Conservation (phyloP, 2,888 invertebrate genomes). For the Minunthozetes semirufus region DNA sequence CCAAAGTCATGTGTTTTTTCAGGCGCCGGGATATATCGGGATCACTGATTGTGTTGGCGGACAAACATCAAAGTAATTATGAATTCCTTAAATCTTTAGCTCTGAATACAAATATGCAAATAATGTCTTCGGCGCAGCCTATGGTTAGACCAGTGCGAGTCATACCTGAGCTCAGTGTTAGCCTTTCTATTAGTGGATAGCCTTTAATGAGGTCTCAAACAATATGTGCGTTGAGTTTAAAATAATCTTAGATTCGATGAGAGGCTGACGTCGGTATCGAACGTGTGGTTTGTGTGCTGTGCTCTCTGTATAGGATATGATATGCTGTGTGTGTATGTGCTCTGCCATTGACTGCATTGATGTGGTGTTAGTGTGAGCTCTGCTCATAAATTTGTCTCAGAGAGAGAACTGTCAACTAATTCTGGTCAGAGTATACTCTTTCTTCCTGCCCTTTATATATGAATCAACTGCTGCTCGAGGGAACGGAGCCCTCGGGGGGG, state of each 20-base stretch:
- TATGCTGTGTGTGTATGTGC: background rate
- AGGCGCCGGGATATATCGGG: conserved; percentile 93
- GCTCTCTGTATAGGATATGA: background rate
- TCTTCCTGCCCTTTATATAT: conserved; percentile 23
- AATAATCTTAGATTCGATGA: background rate
- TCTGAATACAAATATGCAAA: background rate
- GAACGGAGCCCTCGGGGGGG: conserved; percentile 11
- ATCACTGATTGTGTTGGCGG: conserved; percentile 91
- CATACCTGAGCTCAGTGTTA: background rate
- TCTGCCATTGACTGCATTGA: background rate
- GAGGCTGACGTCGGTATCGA: background rate
- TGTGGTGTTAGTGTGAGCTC: conserved; percentile 1
- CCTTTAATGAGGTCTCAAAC: background rate
- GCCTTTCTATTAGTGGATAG: too few species aligned
- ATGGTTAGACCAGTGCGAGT: background rate
- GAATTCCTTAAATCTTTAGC: background rate
- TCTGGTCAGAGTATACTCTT: conserved; percentile 25
- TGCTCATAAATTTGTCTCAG: conserved; percentile 12
- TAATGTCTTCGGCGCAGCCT: background rate
- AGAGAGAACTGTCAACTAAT: conserved; percentile 15
- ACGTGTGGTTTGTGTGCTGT: background rate
- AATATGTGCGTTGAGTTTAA: background rate
- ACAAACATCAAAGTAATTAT: conserved; percentile 73
- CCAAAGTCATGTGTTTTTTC: conserved; percentile 97
- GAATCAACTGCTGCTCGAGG: conserved; percentile 22